These are phyloP conservation scores for Salvator merianae DNA, from an alignment of 2,113 vertebrate species.

Conservation along the genomic window DNA sequence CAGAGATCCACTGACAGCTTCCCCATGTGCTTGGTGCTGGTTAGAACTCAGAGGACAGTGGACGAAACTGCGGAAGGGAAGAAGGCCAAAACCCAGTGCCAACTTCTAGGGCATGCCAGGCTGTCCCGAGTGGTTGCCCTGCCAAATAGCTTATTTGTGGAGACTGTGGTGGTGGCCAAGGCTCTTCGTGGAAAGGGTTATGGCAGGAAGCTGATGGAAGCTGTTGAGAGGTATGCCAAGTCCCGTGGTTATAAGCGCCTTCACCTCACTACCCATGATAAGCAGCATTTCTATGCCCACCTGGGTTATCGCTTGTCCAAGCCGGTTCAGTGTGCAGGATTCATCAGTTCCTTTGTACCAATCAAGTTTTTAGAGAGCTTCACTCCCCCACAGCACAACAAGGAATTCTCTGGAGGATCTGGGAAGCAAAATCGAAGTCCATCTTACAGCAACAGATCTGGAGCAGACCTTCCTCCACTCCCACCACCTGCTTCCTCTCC, in stretches of 20 bases:
- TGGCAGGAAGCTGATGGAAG: constrained; percentile 88
- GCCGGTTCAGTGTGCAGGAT: constrained; percentile 86
- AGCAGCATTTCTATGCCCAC: constrained; percentile 91
- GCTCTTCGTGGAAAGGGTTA: constrained; percentile 86
- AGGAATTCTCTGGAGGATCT: background rate
- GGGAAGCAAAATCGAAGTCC: background rate
- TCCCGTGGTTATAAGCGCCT: constrained; percentile 78
- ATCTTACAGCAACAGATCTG: background rate
- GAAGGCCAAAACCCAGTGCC: constrained; percentile 37
- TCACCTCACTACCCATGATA: constrained; percentile 91
- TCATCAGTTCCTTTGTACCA: constrained; percentile 77
- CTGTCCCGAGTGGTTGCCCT: constrained; percentile 83
- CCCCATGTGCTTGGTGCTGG: constrained; percentile 86
- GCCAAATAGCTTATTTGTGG: constrained; percentile 83
- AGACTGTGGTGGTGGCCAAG: constrained; percentile 88
- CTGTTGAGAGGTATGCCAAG: constrained; percentile 82
- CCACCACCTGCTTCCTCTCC: background rate
- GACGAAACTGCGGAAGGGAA: background rate
- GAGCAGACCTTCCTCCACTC: background rate
- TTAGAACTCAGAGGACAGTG: constrained; percentile 52
- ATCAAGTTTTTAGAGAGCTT: constrained; percentile 78
- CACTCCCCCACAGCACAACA: constrained; percentile 42
- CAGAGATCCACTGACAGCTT: constrained; percentile 86
- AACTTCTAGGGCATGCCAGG: constrained; percentile 86
- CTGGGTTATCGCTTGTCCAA: constrained; percentile 83